Conservation (phyloP, 2,888 invertebrate genomes). For the Unio delphinus region DNA sequence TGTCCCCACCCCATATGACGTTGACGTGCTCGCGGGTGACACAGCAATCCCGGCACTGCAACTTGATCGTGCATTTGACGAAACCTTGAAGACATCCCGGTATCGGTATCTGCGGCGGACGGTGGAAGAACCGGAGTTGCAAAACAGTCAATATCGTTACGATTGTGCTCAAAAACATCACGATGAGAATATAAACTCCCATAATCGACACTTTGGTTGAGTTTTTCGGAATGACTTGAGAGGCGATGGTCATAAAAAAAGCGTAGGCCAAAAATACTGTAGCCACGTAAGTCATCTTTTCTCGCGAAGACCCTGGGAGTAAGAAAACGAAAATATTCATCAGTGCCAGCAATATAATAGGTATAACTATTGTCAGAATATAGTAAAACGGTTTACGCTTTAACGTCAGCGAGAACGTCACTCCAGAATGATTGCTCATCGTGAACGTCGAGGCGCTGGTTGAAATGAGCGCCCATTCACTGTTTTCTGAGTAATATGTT, state of each 20-base stretch:
- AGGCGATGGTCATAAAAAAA: constrained; percentile 18
- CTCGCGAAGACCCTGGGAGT: constrained; percentile 13
- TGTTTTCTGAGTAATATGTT: constrained; percentile 21
- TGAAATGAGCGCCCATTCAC: constrained; percentile 33
- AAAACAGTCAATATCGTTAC: constrained; percentile 4
- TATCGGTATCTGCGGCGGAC: background rate
- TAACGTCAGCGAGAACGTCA: constrained; percentile 10
- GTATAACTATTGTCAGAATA: constrained; percentile 15
- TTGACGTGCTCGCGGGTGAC: too few species aligned
- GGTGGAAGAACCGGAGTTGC: constrained; percentile 5
- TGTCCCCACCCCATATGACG: background rate
- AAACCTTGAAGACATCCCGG: background rate
- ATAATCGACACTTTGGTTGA: constrained; percentile 8
- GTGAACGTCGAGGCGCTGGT: constrained; percentile 10
- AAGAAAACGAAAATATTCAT: constrained; percentile 12
- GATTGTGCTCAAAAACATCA: constrained; percentile 2
- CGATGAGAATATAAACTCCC: constrained; percentile 2
- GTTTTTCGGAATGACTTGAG: constrained; percentile 8
- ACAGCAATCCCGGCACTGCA: background rate
- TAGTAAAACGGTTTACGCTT: constrained; percentile 11
- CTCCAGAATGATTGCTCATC: background rate
- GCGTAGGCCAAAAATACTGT: constrained; percentile 16
- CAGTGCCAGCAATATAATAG: constrained; percentile 10
- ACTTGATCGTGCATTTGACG: background rate
- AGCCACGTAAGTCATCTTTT: constrained; percentile 16